Percentiles rank a stretch among this genome's conserved stretches.
Conservation (phyloP, 2,888 invertebrate genomes). For the Camponotus fellah region DNA sequence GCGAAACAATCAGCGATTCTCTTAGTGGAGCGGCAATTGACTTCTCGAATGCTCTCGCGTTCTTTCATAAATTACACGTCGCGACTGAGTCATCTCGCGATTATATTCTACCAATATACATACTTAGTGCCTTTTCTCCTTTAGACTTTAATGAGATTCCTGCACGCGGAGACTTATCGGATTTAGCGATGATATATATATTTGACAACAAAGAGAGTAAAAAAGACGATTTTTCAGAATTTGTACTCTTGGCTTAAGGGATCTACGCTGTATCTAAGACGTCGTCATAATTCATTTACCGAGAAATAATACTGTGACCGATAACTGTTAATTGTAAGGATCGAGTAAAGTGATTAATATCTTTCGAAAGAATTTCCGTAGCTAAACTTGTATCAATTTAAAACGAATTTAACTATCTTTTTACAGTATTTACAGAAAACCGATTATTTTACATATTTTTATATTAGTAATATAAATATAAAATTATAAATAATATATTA, state of each 20-base stretch:
- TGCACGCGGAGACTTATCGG: conserved; percentile 19
- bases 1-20: conserved; percentile 35
- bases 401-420: not conserved
- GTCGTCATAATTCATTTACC: conserved; percentile 22
- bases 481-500: not conserved
- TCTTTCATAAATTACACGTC: conserved; percentile 33
- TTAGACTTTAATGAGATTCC: conserved; percentile 29
- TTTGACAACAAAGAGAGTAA: not conserved
- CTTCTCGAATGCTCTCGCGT: not conserved
- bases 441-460: conserved; percentile 4
- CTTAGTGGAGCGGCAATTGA: not conserved
- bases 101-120: conserved; percentile 11
- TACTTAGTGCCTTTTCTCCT: not conserved
- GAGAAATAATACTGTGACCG: not conserved
- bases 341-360: not conserved
- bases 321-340: not conserved
- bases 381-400: not conserved
- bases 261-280: not conserved
- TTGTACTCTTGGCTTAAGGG: conserved; percentile 29
- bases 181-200: conserved; percentile 33
- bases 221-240: conserved; percentile 45
- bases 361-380: not conserved
- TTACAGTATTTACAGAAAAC: not conserved
- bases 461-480: not conserved
- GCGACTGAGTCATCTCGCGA: conserved; percentile 22